phyloP scores from a whole-genome alignment of 2,888 invertebrate species.

The Tanaodytes sp. region DNA sequence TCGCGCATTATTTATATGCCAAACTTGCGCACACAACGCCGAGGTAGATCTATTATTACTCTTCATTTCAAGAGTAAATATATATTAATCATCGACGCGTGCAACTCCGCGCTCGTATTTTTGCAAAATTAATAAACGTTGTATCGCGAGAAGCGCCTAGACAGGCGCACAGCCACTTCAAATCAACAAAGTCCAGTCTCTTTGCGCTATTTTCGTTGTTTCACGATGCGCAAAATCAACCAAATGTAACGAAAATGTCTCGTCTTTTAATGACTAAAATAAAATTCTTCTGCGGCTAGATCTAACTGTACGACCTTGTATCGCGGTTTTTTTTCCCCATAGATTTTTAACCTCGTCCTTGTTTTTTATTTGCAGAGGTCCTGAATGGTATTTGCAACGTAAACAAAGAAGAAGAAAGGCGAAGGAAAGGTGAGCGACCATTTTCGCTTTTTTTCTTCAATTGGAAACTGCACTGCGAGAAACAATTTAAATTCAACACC shows the following conservation, averaged over 20 bases:
- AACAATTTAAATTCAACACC: too few species aligned
- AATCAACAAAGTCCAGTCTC: constrained; percentile 31
- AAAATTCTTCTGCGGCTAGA: too few species aligned
- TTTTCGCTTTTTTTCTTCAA: constrained; percentile 2
- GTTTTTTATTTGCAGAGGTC: constrained; percentile 69
- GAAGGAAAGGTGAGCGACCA: constrained; percentile 69
- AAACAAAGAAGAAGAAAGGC: constrained; percentile 71
- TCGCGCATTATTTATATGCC: constrained; percentile 51
- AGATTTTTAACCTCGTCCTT: too few species aligned
- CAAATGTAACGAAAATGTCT: too few species aligned
- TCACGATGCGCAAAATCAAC: constrained; percentile 29
- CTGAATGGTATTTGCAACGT: constrained; percentile 72
- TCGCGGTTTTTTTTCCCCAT: constrained; percentile 1
- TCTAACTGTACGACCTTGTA: too few species aligned
- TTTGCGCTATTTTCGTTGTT: constrained; percentile 46
- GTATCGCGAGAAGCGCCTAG: too few species aligned
- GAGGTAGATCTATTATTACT: constrained; percentile 64
- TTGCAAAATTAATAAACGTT: too few species aligned
- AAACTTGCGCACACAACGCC: constrained; percentile 39
- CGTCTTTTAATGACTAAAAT: constrained; percentile 36
- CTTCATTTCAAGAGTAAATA: constrained; percentile 63
- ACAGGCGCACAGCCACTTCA: constrained; percentile 23
- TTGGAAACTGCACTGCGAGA: too few species aligned
- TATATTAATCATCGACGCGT: constrained; percentile 56
- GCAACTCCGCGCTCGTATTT: constrained; percentile 11